These are phyloP conservation scores for Ptiloglossa arizonensis DNA, from an alignment of 1,140 invertebrate genomes.

Conservation along the genomic window DNA sequence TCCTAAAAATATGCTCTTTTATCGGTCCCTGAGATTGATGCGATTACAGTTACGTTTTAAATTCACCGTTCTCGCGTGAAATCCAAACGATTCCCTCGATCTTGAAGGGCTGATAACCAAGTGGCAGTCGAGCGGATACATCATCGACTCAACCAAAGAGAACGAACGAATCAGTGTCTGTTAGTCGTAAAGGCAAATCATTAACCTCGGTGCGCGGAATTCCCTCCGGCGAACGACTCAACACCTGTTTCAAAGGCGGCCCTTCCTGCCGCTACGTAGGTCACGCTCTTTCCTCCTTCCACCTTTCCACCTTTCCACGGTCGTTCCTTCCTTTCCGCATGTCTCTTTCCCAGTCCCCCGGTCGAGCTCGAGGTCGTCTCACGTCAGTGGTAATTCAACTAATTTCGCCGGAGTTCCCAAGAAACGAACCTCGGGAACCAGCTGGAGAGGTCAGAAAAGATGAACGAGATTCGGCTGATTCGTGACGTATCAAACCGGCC, in stretches of 20 bases:
- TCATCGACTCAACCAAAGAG: not conserved
- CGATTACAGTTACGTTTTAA: too few species aligned
- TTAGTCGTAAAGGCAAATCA: conserved; percentile 63
- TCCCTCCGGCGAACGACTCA: conserved; percentile 36
- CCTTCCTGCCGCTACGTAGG: conserved; percentile 46
- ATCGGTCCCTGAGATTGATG: too few species aligned
- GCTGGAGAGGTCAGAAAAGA: conserved; percentile 47
- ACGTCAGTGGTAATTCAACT: conserved; percentile 61
- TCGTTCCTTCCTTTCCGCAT: conserved; percentile 12
- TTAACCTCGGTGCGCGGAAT: conserved; percentile 60
- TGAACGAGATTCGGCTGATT: conserved; percentile 50
- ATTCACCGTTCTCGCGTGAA: conserved; percentile 18
- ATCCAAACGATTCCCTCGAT: not conserved
- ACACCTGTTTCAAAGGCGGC: conserved; percentile 63
- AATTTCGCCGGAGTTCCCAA: conserved; percentile 57
- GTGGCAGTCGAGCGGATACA: not conserved
- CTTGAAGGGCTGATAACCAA: not conserved
- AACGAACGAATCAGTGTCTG: conserved; percentile 30
- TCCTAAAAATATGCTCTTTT: too few species aligned
- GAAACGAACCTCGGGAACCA: conserved; percentile 39
- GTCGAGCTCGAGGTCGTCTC: conserved; percentile 57
- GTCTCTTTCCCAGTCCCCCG: conserved; percentile 13
- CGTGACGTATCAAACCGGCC: conserved; percentile 36
- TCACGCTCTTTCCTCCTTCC: conserved; percentile 45
- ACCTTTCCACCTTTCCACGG: too few species aligned